These are phyloP conservation scores for Indicator maculatus DNA, from an alignment of 2,113 vertebrate species.

Conservation along the genomic window DNA sequence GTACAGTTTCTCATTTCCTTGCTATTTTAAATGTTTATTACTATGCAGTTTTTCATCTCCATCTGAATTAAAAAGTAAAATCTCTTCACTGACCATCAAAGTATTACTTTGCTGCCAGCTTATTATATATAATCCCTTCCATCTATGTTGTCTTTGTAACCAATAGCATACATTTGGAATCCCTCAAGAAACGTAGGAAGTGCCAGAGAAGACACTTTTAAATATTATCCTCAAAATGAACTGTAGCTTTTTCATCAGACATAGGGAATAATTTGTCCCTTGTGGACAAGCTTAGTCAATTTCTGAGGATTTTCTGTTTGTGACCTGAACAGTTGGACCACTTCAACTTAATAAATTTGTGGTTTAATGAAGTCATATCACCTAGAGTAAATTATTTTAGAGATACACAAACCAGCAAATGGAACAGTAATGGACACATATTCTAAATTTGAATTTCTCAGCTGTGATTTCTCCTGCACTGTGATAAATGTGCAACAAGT, in stretches of 20 bases:
- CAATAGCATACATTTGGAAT: slow-evolving; percentile 13
- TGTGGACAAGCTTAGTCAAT: background rate
- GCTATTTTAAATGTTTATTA: background rate
- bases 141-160: slow-evolving; percentile 12
- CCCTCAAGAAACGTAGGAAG: background rate
- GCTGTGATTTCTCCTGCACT: background rate
- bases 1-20: background rate
- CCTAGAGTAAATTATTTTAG: background rate
- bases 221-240: slow-evolving; percentile 9
- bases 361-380: background rate
- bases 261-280: background rate
- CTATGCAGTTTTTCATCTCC: background rate
- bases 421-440: background rate
- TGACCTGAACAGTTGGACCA: background rate
- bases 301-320: slow-evolving; percentile 2
- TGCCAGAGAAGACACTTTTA: background rate
- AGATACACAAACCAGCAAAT: background rate
- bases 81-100: background rate
- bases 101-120: background rate
- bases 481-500: background rate
- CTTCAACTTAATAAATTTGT: background rate
- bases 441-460: background rate
- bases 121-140: slow-evolving; percentile 13
- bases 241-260: background rate
- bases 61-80: slow-evolving; percentile 4